These are phyloP conservation scores for Varecia variegata DNA, from an alignment of 2,797 vertebrate species.

Conservation along the genomic window DNA sequence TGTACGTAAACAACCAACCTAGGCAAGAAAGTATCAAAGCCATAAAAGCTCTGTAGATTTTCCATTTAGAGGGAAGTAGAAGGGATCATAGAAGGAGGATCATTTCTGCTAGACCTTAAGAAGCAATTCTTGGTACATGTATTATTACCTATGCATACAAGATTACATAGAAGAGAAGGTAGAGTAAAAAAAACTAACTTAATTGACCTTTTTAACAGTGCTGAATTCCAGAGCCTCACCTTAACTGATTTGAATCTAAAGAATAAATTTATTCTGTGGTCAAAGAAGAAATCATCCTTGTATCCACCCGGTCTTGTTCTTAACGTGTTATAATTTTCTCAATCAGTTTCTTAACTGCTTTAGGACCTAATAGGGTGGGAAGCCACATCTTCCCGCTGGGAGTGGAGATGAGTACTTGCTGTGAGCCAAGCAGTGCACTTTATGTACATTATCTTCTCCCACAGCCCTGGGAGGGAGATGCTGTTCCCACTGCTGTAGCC, in stretches of 20 bases:
- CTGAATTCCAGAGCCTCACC: not conserved
- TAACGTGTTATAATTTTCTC: conserved; percentile 50
- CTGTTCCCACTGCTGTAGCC: not conserved
- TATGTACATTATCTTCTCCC: not conserved
- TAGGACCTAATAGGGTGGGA: not conserved
- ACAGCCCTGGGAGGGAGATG: not conserved
- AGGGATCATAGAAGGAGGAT: not conserved
- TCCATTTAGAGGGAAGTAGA: not conserved
- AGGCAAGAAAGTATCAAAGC: not conserved
- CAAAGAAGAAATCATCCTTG: conserved; percentile 10
- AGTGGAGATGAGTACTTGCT: not conserved
- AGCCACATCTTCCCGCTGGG: not conserved
- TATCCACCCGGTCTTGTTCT: not conserved
- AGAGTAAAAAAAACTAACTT: not conserved
- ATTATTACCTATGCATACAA: not conserved
- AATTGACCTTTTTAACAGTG: not conserved
- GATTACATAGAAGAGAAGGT: not conserved
- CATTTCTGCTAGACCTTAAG: conserved; percentile 30
- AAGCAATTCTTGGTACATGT: not conserved
- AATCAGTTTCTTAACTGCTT: conserved; percentile 62
- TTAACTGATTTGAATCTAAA: not conserved
- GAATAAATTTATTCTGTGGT: not conserved
- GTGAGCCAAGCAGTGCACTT: not conserved
- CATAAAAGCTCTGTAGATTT: not conserved
- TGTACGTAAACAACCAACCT: not conserved